These are phyloP conservation scores for Atherinomorus stipes DNA, from an alignment of 2,113 vertebrate species.

Conservation along the genomic window DNA sequence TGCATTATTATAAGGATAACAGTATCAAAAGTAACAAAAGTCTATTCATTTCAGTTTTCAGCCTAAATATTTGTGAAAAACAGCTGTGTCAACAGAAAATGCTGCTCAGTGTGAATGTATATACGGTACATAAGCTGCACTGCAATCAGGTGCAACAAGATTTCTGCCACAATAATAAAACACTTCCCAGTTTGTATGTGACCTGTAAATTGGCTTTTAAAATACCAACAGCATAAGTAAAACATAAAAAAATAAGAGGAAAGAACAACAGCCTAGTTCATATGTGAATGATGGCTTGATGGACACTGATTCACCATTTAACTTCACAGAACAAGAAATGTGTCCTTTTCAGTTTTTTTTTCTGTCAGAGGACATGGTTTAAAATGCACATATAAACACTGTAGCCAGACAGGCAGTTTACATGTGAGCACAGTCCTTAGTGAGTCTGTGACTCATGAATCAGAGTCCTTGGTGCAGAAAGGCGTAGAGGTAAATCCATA, in stretches of 20 bases:
- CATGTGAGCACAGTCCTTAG: conserved; percentile 17
- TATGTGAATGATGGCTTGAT: background rate
- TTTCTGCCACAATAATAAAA: conserved; percentile 10
- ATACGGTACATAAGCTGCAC: conserved; percentile 34
- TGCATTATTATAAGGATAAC: conserved; percentile 61
- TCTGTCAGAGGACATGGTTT: conserved; percentile 8
- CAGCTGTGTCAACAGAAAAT: conserved; percentile 56
- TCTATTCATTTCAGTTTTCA: conserved; percentile 11
- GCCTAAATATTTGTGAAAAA: conserved; percentile 26
- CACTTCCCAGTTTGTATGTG: background rate
- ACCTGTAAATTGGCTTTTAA: background rate
- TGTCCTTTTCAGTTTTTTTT: conserved; percentile 31
- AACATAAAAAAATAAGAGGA: conserved; percentile 30
- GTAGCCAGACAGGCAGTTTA: conserved; percentile 12
- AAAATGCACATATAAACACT: conserved; percentile 5
- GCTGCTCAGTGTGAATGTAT: conserved; percentile 42
- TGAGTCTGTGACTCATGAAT: conserved; percentile 20
- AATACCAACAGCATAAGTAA: conserved; percentile 9
- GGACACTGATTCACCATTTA: conserved; percentile 4
- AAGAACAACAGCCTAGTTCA: conserved; percentile 13
- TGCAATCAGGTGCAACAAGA: conserved; percentile 24
- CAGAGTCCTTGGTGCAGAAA: conserved; percentile 28
- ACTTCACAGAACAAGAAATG: conserved; percentile 5
- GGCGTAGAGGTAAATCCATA: conserved; percentile 20
- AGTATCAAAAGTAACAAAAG: conserved; percentile 70